Evolutionary conservation across 2,888 invertebrate genomes (phyloP), one percentile per base, ranked within the genome.

Genomic region (Leptinotarsa tumamoca): DNA sequence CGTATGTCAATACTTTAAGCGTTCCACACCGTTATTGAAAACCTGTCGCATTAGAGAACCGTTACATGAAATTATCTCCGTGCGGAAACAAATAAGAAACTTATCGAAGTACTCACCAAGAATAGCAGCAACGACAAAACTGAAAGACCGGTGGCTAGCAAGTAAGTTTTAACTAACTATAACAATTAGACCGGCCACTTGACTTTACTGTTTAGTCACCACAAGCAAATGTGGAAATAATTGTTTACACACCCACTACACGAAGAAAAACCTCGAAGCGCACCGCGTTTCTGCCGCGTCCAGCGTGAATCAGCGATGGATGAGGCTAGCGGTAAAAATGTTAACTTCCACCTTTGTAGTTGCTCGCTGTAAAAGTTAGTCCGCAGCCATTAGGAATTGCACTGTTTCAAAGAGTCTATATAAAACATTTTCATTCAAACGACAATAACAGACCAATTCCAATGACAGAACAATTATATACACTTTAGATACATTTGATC

Each of bases 161-260:
- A n/a, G 10, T n/a, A 18, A 14, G n/a, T 13, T 54, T 58, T 58
- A 58, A 63, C 63, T 63, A 63, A 63, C 14, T 63, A 63, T 17
- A 63, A 63, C 43, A 63, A 63, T 63, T 63, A 63, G 43, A 63
- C 33, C 63, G 27, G 63, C 63, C 63, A 63, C 63, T 63, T 63
- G 18, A 63, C 63, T 43, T 27, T 23, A 61, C 61, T 61, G 23
- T 61, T 63, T 63, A 63, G 63, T 63, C 63, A 63, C 33, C 63
- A n/a, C n/a, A 63, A n/a, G 63, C 43, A 63, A 63, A 27, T 63
- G 63, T 63, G 63, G 63, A 63, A 63, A 63, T 63, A 63, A 63
- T 63, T 63, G 63, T 63, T 63, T 63, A 33, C 63, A 63, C 63
- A 63, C 63, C 63, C 63, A 63, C 63, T 63, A 63, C 43, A 17